These are phyloP conservation scores for Grammomys dolichurus DNA, from an alignment of 2,113 vertebrate species.

Conservation along the genomic window DNA sequence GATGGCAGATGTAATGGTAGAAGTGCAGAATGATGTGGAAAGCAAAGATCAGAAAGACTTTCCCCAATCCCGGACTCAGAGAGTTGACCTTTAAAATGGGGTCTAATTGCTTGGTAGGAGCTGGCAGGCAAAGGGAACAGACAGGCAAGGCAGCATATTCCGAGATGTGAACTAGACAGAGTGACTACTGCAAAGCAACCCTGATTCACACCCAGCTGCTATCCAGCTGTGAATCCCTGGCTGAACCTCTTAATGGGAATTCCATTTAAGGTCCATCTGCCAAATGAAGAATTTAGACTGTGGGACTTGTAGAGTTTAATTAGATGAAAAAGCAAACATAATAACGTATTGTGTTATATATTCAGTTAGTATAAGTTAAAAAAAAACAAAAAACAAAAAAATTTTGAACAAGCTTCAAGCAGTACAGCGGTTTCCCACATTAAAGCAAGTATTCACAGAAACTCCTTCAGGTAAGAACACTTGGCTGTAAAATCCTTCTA, in stretches of 20 bases:
- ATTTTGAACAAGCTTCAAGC: neutral
- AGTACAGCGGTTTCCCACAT: neutral
- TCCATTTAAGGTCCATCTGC: neutral
- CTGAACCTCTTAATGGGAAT: neutral
- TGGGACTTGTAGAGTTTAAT: neutral
- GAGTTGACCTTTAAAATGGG: neutral
- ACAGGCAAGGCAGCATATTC: neutral
- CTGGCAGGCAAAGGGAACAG: neutral
- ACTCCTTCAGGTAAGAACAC: constrained; percentile 20
- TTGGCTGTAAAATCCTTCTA: constrained; percentile 21
- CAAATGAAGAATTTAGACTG: constrained; percentile 27
- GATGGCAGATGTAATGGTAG: neutral
- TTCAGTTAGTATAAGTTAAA: constrained; percentile 50
- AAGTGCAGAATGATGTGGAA: neutral
- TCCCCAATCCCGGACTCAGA: neutral
- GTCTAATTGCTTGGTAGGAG: neutral
- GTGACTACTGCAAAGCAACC: neutral
- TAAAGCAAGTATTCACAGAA: neutral
- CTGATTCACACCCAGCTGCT: neutral
- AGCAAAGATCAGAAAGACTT: constrained; percentile 17
- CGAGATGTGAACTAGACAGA: neutral
- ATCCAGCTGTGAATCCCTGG: neutral
- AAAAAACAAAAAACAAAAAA: neutral
- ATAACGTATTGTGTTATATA: neutral
- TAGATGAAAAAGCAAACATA: neutral